These are phyloP conservation scores for Erithacus rubecula DNA, from an alignment of 2,797 vertebrate species.

Conservation along the genomic window DNA sequence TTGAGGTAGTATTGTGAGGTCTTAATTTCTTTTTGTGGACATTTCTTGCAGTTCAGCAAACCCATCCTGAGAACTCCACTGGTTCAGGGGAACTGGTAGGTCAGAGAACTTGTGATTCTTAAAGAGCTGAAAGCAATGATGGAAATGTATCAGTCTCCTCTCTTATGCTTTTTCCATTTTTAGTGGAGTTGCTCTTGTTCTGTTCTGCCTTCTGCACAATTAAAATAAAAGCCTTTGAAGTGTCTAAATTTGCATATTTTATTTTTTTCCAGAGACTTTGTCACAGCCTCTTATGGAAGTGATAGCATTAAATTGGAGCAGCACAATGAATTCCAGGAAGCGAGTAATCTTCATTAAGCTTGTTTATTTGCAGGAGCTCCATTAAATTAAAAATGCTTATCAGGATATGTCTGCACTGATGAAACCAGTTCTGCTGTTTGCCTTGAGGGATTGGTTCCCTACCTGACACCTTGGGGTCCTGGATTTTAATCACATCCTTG, in stretches of 20 bases:
- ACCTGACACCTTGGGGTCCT: not conserved
- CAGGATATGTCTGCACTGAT: conserved; percentile 4
- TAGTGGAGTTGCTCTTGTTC: conserved; percentile 53
- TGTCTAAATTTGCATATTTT: conserved; percentile 66
- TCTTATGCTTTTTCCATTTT: conserved; percentile 22
- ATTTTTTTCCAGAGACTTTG: conserved; percentile 52
- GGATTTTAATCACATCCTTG: not conserved
- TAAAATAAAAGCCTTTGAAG: conserved; percentile 69
- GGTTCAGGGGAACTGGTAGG: not conserved
- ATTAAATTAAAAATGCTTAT: conserved; percentile 64
- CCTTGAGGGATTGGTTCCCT: not conserved
- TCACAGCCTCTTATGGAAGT: conserved; percentile 52
- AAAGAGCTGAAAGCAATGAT: not conserved
- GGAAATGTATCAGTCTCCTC: conserved; percentile 21
- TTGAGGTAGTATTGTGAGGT: not conserved
- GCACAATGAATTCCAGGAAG: conserved; percentile 57
- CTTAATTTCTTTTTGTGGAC: not conserved
- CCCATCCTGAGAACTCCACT: not conserved
- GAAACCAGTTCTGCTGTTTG: not conserved
- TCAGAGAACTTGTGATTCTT: not conserved
- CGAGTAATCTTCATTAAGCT: conserved; percentile 60
- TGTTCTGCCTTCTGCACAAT: conserved; percentile 61
- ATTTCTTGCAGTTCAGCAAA: not conserved
- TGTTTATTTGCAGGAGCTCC: conserved; percentile 60
- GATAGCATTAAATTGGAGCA: conserved; percentile 58